A percentile compares a stretch with the other conserved stretches of the same genome.
phyloP scores from a whole-genome alignment of 1,140 invertebrate species.

The Euura saliciscinereae region DNA sequence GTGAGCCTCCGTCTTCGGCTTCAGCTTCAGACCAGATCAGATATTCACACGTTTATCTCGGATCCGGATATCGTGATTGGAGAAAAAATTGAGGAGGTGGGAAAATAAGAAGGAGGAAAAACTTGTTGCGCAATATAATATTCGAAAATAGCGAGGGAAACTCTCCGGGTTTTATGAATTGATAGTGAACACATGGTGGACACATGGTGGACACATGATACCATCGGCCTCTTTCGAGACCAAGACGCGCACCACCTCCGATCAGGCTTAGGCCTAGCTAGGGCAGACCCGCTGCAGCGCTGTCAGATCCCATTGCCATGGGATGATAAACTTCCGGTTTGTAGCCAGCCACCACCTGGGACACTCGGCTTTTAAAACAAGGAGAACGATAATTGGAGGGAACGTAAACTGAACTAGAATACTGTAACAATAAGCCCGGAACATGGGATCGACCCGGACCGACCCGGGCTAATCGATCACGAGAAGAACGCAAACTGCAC shows the following conservation, averaged over 20 bases:
- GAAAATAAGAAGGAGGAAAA: too few relatives aligned
- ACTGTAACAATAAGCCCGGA: not conserved
- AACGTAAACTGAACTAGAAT: not conserved
- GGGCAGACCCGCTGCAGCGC: not conserved
- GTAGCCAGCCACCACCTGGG: not conserved
- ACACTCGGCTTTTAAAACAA: not conserved
- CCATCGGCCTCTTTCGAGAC: not conserved
- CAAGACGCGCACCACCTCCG: not conserved
- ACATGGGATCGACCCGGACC: not conserved
- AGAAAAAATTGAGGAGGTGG: too few relatives aligned
- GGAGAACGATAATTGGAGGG: not conserved
- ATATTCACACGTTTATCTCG: too few relatives aligned
- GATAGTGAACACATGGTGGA: slow-evolving; percentile 54
- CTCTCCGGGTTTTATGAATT: slow-evolving; percentile 44
- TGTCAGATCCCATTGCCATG: slow-evolving; percentile 4
- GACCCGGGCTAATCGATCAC: not conserved
- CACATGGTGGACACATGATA: slow-evolving; percentile 22
- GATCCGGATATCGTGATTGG: too few relatives aligned
- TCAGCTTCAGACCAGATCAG: too few relatives aligned
- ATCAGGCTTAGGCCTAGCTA: too few relatives aligned
- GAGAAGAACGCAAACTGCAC: too few relatives aligned
- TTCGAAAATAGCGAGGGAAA: slow-evolving; percentile 41
- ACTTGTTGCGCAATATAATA: slow-evolving; percentile 43
- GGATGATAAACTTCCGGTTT: not conserved
- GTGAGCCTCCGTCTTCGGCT: too few relatives aligned